Evolutionary conservation across 2,113 vertebrate genomes (phyloP).

Genomic region (Leucopsar rothschildi): DNA sequence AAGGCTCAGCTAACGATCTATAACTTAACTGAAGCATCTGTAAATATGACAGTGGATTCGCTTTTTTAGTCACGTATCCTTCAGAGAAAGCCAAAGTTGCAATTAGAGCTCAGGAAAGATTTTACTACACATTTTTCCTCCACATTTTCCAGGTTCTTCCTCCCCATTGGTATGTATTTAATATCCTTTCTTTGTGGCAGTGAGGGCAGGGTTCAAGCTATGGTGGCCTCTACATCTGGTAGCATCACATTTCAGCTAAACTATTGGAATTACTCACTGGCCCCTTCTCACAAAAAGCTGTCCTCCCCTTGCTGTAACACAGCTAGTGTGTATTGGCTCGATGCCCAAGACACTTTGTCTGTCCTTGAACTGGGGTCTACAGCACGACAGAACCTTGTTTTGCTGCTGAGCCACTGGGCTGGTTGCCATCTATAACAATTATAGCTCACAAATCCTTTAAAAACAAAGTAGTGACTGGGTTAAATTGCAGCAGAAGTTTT

Average conservation of each 20-base stretch:
- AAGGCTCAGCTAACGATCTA: slow-evolving; percentile 9
- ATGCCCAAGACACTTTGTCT: slow-evolving; percentile 25
- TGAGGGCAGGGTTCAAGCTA: slow-evolving; percentile 38
- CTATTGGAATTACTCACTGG: background rate
- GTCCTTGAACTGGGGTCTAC: slow-evolving; percentile 51
- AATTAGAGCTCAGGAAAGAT: slow-evolving; percentile 65
- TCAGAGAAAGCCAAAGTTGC: slow-evolving; percentile 44
- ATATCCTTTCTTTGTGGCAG: slow-evolving; percentile 56
- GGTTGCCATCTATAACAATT: slow-evolving; percentile 45
- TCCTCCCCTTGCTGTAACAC: background rate
- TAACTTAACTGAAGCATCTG: background rate
- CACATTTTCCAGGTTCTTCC: slow-evolving; percentile 52
- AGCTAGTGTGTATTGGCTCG: slow-evolving; percentile 6
- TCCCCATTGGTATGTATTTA: slow-evolving; percentile 49
- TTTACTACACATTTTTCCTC: slow-evolving; percentile 60
- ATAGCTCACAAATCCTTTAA: slow-evolving; percentile 41
- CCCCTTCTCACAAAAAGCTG: slow-evolving; percentile 14
- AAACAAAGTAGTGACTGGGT: slow-evolving; percentile 41
- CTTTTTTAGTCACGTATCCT: slow-evolving; percentile 57
- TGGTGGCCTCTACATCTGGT: slow-evolving; percentile 46
- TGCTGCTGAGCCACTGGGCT: slow-evolving; percentile 31
- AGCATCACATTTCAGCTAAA: slow-evolving; percentile 31
- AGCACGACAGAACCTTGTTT: slow-evolving; percentile 46
- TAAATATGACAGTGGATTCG: background rate
- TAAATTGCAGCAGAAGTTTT: slow-evolving; percentile 59